Evolutionary conservation across 2,888 invertebrate genomes (phyloP).

Genomic region (Pedicia rivosa): DNA sequence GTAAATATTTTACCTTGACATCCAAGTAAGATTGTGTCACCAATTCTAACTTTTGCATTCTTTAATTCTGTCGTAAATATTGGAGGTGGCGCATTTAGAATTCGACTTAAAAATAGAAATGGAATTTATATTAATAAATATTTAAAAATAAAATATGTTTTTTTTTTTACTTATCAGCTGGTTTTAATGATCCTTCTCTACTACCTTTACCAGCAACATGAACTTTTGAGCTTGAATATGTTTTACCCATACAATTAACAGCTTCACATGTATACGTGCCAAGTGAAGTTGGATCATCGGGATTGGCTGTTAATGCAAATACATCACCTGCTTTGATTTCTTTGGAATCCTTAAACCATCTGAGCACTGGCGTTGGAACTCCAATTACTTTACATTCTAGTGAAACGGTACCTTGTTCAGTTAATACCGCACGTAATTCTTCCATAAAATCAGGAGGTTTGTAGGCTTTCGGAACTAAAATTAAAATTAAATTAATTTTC

Average conservation of each 20-base stretch:
- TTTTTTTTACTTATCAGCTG: conserved; percentile 41
- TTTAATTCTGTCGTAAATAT: conserved; percentile 60
- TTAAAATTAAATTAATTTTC: conserved; percentile 7
- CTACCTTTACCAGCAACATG: conserved; percentile 61
- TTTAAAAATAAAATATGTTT: background rate
- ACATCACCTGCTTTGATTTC: conserved; percentile 83
- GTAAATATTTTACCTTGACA: conserved; percentile 63
- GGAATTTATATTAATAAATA: background rate
- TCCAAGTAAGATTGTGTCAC: conserved; percentile 53
- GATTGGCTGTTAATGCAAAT: conserved; percentile 70
- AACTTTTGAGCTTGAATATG: conserved; percentile 68
- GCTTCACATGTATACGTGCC: conserved; percentile 82
- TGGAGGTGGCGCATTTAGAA: conserved; percentile 44
- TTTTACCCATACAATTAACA: conserved; percentile 74
- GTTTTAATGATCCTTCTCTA: conserved; percentile 50
- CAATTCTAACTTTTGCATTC: conserved; percentile 60
- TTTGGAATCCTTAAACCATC: conserved; percentile 70
- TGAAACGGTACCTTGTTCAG: conserved; percentile 77
- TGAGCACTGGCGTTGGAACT: conserved; percentile 64
- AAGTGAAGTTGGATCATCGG: conserved; percentile 69
- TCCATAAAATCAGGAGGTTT: conserved; percentile 77
- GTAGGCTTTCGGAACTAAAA: conserved; percentile 69
- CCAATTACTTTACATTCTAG: conserved; percentile 84
- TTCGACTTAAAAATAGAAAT: conserved; percentile 15
- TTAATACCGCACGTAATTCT: conserved; percentile 64